A percentile compares a stretch with the other conserved stretches of the same genome.
These are phyloP conservation scores for Himalopsyche anomala DNA, from an alignment of 2,888 invertebrate species.

Conservation along the genomic window DNA sequence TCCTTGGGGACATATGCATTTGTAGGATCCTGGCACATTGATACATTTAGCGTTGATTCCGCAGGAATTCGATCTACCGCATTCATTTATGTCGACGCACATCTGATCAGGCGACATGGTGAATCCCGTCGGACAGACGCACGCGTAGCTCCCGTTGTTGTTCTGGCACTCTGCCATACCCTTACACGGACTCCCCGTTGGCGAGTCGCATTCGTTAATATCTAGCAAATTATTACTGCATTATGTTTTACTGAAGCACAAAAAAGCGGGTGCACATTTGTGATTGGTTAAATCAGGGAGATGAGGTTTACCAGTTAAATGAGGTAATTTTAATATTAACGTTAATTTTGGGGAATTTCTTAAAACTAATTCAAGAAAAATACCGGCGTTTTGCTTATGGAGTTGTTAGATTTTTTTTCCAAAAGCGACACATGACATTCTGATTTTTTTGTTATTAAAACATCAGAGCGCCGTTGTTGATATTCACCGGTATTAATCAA, in stretches of 20 bases:
- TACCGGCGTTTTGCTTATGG: conserved; percentile 1
- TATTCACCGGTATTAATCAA: conserved; percentile 33
- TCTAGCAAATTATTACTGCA: conserved; percentile 73
- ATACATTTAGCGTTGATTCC: conserved; percentile 87
- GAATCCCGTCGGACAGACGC: conserved; percentile 85
- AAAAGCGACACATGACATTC: background rate
- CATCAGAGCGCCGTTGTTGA: background rate
- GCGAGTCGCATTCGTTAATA: conserved; percentile 83
- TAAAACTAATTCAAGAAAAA: conserved; percentile 45
- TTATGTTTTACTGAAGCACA: conserved; percentile 65
- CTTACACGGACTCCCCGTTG: conserved; percentile 80
- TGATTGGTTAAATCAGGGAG: conserved; percentile 51
- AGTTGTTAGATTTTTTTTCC: background rate
- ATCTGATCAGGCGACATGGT: conserved; percentile 77
- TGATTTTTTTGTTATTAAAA: conserved; percentile 5
- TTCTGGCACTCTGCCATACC: conserved; percentile 84
- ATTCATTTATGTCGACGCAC: conserved; percentile 86
- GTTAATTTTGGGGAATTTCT: conserved; percentile 45
- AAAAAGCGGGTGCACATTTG: conserved; percentile 63
- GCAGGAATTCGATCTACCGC: conserved; percentile 81
- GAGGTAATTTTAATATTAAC: conserved; percentile 35
- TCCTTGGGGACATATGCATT: conserved; percentile 86
- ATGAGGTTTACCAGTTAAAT: conserved; percentile 47
- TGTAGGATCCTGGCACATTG: conserved; percentile 88
- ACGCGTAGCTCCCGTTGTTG: conserved; percentile 85